These are phyloP conservation scores for Schrankia costaestrigalis DNA, from an alignment of 2,888 invertebrate genomes.

Conservation along the genomic window DNA sequence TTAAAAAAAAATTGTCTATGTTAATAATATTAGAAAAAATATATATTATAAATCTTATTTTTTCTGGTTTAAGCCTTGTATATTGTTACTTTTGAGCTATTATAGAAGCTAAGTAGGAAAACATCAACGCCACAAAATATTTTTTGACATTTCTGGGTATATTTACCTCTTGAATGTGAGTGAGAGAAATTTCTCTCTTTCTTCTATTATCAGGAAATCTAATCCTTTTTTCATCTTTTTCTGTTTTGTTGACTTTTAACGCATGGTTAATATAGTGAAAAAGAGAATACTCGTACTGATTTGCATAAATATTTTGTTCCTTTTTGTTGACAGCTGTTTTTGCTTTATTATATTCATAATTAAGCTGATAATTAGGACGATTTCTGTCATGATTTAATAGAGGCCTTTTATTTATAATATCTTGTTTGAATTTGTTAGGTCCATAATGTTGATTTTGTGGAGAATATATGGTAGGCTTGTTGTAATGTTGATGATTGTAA, in stretches of 20 bases:
- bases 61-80: too few relatives aligned
- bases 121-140: constrained; percentile 10
- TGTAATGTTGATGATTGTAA: constrained; percentile 23
- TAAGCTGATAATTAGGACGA: constrained; percentile 50
- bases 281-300: constrained; percentile 67
- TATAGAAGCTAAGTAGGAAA: too few relatives aligned
- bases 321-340: constrained; percentile 43
- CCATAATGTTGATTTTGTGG: constrained; percentile 57
- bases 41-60: too few relatives aligned
- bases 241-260: constrained; percentile 71
- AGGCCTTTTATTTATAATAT: constrained; percentile 39
- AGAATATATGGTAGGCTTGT: constrained; percentile 45
- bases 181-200: constrained; percentile 77
- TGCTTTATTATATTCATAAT: constrained; percentile 50
- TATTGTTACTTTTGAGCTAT: too few relatives aligned
- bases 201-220: constrained; percentile 85
- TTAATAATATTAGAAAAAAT: too few relatives aligned
- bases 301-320: constrained; percentile 57
- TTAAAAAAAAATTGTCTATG: too few relatives aligned
- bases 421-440: constrained; percentile 52
- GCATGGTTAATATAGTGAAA: constrained; percentile 73
- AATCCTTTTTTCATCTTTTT: constrained; percentile 81
- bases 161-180: constrained; percentile 70
- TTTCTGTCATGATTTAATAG: constrained; percentile 44
- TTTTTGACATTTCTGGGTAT: constrained; percentile 19